These are phyloP conservation scores for Protaetia brevitarsis DNA, from an alignment of 1,140 invertebrate genomes.

Conservation along the genomic window DNA sequence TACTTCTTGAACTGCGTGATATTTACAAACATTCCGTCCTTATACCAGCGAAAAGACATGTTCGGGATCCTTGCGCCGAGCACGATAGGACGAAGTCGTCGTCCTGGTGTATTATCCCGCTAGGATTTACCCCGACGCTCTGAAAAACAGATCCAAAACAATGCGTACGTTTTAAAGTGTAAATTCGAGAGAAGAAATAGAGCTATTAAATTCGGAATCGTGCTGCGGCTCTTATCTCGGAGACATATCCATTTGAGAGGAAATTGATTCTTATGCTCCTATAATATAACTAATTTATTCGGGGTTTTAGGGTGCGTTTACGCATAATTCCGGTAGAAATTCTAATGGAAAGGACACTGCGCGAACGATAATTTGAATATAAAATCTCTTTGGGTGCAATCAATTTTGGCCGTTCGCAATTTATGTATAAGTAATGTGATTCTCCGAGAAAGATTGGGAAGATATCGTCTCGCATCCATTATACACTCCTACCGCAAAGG, in stretches of 20 bases:
- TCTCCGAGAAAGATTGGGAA: too few species aligned
- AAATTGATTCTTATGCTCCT: not conserved
- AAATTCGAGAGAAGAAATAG: not conserved
- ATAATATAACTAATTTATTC: not conserved
- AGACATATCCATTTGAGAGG: not conserved
- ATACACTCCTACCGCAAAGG: too few species aligned
- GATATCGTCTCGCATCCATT: too few species aligned
- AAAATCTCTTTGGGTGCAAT: not conserved
- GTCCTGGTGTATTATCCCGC: slow-evolving; percentile 64
- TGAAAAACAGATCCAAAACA: slow-evolving; percentile 43
- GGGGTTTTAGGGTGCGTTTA: not conserved
- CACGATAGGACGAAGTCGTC: slow-evolving; percentile 75
- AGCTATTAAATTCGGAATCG: not conserved
- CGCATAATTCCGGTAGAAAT: not conserved
- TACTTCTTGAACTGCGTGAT: slow-evolving; percentile 51
- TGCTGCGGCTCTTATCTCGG: not conserved
- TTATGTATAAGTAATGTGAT: too few species aligned
- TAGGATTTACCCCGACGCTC: slow-evolving; percentile 61
- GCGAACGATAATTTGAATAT: not conserved
- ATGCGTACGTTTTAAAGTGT: not conserved
- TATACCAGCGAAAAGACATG: slow-evolving; percentile 75
- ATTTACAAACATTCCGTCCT: slow-evolving; percentile 72
- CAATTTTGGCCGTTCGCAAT: too few species aligned
- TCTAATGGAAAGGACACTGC: not conserved
- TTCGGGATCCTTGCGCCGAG: slow-evolving; percentile 69